Evolutionary conservation across 2,797 vertebrate species (phyloP), one percentile per base, ranked within the genome.

Genomic region (Diplodus puntazzo): DNA sequence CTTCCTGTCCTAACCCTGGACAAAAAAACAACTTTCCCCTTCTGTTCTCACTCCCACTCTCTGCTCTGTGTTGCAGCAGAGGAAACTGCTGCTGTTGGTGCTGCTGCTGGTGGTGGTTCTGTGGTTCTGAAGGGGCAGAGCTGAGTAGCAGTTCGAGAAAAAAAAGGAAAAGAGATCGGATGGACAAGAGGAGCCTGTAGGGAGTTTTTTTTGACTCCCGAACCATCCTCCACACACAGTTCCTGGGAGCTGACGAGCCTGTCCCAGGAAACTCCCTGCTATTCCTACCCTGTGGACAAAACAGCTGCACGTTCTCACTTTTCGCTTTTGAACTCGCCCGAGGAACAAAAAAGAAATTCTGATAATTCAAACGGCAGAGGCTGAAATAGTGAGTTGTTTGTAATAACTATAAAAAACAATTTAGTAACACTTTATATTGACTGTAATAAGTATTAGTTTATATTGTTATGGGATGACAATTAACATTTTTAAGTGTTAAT

Each of bases 201-300:
- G 88, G 89, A 80, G 72, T 25, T 34, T 88, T 91, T 88, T 39
- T 71, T 73, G 85, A 71, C 3, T 87, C 88, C 85, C 84, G 76
- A 84, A 87, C 71, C 73, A 78, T 88, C 69, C 86, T 86, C 61
- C 57, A 25, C 25, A 7, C 30, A 34, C 27, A 59, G 82, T 90
- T 89, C 70, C 89, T 86, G 83, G 75, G 91, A 92, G 88, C 82
- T 58, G 74, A 46, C 5, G 34, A 53, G 43, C 75, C 77, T 65
- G 77, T 86, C 88, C 86, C 84, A 90, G 92, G 92, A 93, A 93
- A 93, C 89, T 93, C 92, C 93, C 92, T 81, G 87, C 74, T 80
- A 75, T 88, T 77, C 86, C 90, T 20, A 13, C 75, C 72, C 75
- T 48, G 50, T 60, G 76, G 72, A 87, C 68, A n/a, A 69, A 89